phyloP scores from a whole-genome alignment of 2,797 vertebrate species.

The Myiothlypis chrysogaster region DNA sequence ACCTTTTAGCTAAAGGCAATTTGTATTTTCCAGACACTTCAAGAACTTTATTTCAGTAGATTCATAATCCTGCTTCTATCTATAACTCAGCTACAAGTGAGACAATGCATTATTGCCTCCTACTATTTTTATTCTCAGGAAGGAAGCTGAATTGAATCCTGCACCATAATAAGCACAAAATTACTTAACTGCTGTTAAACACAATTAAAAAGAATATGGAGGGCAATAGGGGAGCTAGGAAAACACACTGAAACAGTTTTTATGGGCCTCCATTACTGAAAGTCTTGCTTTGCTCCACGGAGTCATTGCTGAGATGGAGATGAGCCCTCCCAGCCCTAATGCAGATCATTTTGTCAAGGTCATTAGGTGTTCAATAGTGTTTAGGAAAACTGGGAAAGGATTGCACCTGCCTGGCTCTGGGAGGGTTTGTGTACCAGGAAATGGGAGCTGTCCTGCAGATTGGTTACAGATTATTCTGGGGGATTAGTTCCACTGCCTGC shows the following conservation, averaged over 20 bases:
- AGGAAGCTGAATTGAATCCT: neutral
- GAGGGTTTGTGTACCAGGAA: conserved; percentile 54
- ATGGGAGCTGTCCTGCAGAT: conserved; percentile 53
- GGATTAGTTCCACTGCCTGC: conserved; percentile 66
- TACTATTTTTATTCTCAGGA: conserved; percentile 43
- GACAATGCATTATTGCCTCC: neutral
- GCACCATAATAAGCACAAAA: neutral
- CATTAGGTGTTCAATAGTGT: conserved; percentile 72
- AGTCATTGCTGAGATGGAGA: neutral
- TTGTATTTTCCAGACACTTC: conserved; percentile 24
- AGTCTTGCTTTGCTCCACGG: conserved; percentile 39
- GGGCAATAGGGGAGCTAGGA: neutral
- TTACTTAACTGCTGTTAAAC: neutral
- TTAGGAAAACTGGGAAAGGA: conserved; percentile 48
- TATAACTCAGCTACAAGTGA: neutral
- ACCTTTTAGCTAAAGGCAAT: conserved; percentile 16
- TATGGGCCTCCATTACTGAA: neutral
- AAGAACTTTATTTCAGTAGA: conserved; percentile 22
- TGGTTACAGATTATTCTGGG: conserved; percentile 66
- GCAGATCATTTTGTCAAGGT: conserved; percentile 66
- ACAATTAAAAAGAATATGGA: neutral
- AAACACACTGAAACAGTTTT: conserved; percentile 36
- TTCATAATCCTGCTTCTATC: conserved; percentile 16
- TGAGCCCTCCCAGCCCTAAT: conserved; percentile 47
- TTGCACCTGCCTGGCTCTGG: conserved; percentile 60